Evolutionary conservation across 2,888 invertebrate genomes (phyloP).

Genomic region (Drosophila neotestacea): DNA sequence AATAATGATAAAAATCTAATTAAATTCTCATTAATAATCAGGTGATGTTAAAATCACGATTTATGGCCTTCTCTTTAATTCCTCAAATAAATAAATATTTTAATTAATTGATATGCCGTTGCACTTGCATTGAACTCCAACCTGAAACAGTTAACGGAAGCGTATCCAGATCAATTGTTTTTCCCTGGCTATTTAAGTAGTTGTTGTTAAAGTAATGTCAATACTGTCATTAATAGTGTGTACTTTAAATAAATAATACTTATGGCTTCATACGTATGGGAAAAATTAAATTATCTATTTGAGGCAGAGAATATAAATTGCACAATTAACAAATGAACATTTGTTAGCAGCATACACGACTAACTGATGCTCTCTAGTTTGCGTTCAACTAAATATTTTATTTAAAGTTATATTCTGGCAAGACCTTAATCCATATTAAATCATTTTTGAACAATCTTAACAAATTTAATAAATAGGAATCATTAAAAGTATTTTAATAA

Average conservation of each 20-base stretch:
- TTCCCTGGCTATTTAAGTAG: constrained; percentile 7
- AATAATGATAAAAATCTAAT: constrained; percentile 35
- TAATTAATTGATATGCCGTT: constrained; percentile 21
- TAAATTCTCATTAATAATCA: constrained; percentile 39
- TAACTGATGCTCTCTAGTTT: not conserved
- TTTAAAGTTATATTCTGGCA: not conserved
- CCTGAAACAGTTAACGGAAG: not conserved
- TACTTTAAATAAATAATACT: constrained; percentile 28
- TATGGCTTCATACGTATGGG: constrained; percentile 9
- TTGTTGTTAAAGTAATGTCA: constrained; percentile 18
- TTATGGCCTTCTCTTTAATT: constrained; percentile 16
- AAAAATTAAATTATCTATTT: constrained; percentile 39
- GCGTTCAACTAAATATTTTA: not conserved
- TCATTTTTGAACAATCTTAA: not conserved
- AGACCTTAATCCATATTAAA: not conserved
- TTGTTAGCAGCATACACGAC: not conserved
- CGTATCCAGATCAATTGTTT: constrained; percentile 17
- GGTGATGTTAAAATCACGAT: constrained; percentile 17
- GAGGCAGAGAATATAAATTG: constrained; percentile 51
- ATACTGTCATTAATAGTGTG: constrained; percentile 15
- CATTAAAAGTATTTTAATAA: not conserved
- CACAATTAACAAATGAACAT: constrained; percentile 25
- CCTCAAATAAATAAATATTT: constrained; percentile 11
- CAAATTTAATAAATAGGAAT: not conserved
- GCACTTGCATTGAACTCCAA: constrained; percentile 35